Evolutionary conservation across 37 sponge, comb jelly and placozoan genomes (phyloP).

Genomic region (Aplysina aerophoba): DNA sequence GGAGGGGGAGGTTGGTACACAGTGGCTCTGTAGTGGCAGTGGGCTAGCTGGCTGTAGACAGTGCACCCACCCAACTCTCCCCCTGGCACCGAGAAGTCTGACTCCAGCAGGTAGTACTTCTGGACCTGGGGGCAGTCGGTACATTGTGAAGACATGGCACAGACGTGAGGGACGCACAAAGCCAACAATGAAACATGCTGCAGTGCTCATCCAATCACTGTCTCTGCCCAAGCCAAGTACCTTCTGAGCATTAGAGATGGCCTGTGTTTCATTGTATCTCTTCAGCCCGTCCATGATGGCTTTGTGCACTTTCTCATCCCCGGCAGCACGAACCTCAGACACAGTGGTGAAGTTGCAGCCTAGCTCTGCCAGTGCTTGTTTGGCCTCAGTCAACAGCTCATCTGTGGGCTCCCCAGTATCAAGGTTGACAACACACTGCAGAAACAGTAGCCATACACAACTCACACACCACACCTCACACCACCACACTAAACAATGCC

Average conservation of each 20-base stretch:
- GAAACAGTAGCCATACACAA: neutral
- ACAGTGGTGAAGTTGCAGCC: conserved; percentile 67
- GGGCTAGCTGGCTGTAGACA: too few relatives aligned
- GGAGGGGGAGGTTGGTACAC: neutral
- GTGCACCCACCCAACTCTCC: conserved; percentile 73
- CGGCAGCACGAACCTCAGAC: conserved; percentile 71
- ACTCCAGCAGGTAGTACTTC: conserved; percentile 71
- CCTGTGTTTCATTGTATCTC: conserved; percentile 55
- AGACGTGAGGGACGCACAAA: neutral
- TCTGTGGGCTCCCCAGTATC: conserved; percentile 77
- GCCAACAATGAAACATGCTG: neutral
- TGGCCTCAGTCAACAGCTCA: conserved; percentile 52
- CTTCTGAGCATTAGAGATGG: conserved; percentile 82
- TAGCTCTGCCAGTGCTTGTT: conserved; percentile 20
- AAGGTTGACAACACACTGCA: conserved; percentile 79
- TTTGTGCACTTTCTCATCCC: conserved; percentile 62
- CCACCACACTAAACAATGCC: too few relatives aligned
- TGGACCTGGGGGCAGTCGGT: conserved; percentile 41
- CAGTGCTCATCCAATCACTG: neutral
- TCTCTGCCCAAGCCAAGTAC: conserved; percentile 2
- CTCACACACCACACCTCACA: too few relatives aligned
- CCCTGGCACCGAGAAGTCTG: conserved; percentile 79
- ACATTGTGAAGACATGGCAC: neutral
- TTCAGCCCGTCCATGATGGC: conserved; percentile 82
- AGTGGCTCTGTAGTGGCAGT: neutral